phyloP scores from a whole-genome alignment of 1,140 invertebrate genomes.

The Bathynomus jamesi region DNA sequence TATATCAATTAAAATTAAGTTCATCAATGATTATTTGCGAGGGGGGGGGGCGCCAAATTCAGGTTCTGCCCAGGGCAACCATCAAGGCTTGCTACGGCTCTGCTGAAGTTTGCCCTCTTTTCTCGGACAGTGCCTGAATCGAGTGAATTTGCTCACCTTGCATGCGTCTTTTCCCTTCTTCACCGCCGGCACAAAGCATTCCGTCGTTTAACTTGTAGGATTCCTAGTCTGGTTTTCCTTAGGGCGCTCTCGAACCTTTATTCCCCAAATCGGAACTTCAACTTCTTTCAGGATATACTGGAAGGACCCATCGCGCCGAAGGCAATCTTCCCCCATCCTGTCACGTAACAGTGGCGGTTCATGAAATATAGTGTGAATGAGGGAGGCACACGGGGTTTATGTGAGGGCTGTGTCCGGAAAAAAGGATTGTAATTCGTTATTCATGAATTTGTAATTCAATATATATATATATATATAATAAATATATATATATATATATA shows the following conservation, averaged over 20 bases:
- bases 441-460: not conserved
- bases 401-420: slow-evolving; percentile 56
- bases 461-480: slow-evolving; percentile 15
- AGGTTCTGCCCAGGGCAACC: too few species aligned
- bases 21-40: too few species aligned
- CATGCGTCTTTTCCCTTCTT: slow-evolving; percentile 77
- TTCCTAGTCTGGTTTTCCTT: slow-evolving; percentile 31
- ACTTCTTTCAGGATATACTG: slow-evolving; percentile 56
- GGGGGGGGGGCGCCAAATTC: too few species aligned
- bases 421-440: not conserved
- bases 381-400: slow-evolving; percentile 83
- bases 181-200: slow-evolving; percentile 83
- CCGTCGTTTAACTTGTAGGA: slow-evolving; percentile 45
- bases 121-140: too few species aligned
- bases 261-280: slow-evolving; percentile 32
- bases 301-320: slow-evolving; percentile 61
- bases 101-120: too few species aligned
- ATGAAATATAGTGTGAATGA: slow-evolving; percentile 57
- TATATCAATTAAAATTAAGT: too few species aligned
- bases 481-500: slow-evolving; percentile 2
- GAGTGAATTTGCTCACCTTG: too few species aligned
- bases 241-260: slow-evolving; percentile 21
- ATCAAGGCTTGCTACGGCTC: too few species aligned
- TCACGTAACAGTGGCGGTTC: slow-evolving; percentile 75
- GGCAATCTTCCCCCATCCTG: slow-evolving; percentile 90